Evolutionary conservation across 2,888 invertebrate species (phyloP).

Genomic region (Drosophila buzzatii): DNA sequence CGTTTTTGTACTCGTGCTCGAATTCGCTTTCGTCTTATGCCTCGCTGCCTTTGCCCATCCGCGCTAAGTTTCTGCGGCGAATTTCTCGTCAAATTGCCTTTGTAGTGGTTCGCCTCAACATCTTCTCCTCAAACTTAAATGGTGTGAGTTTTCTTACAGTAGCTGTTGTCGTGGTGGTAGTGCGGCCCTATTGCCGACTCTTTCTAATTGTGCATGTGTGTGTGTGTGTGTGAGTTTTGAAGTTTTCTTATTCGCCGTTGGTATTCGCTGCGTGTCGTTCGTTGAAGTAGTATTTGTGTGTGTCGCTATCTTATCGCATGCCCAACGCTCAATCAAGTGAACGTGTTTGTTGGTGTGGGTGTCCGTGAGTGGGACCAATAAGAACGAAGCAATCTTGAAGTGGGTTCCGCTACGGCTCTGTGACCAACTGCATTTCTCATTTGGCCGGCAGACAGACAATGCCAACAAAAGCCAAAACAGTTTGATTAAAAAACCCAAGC

Average conservation of each 20-base stretch:
- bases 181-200: slow-evolving; percentile 44
- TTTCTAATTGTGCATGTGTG: slow-evolving; percentile 41
- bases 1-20: slow-evolving; percentile 31
- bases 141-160: slow-evolving; percentile 74
- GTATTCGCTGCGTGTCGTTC: slow-evolving; percentile 28
- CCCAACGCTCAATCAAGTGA: slow-evolving; percentile 43
- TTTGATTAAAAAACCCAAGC: slow-evolving; percentile 64
- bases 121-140: slow-evolving; percentile 42
- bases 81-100: slow-evolving; percentile 56
- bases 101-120: slow-evolving; percentile 48
- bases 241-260: slow-evolving; percentile 69
- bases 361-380: slow-evolving; percentile 54
- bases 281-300: slow-evolving; percentile 23
- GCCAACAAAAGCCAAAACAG: slow-evolving; percentile 29
- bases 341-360: slow-evolving; percentile 38
- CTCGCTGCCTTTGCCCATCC: slow-evolving; percentile 1
- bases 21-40: slow-evolving; percentile 22
- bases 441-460: slow-evolving; percentile 20
- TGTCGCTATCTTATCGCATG: slow-evolving; percentile 53
- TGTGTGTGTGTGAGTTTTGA: slow-evolving; percentile 23
- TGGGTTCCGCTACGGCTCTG: slow-evolving; percentile 21
- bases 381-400: slow-evolving; percentile 54
- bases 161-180: slow-evolving; percentile 40
- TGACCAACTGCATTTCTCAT: slow-evolving; percentile 24
- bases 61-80: slow-evolving; percentile 65